Conservation (phyloP, 2,113 vertebrate species). For the Panthera tigris region DNA sequence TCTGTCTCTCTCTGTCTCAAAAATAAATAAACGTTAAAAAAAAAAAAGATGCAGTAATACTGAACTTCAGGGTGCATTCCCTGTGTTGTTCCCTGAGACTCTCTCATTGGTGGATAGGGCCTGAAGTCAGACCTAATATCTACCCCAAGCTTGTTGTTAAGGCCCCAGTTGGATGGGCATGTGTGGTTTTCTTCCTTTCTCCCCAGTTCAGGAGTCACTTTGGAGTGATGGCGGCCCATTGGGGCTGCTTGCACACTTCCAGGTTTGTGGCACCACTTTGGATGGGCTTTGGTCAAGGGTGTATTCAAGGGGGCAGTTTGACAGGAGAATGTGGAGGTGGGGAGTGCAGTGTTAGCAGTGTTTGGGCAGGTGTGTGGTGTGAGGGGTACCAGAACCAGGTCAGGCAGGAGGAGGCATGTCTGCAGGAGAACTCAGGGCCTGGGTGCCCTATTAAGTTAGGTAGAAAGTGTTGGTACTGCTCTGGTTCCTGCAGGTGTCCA, state of each 20-base stretch:
- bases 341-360: background rate
- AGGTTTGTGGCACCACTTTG: background rate
- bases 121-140: background rate
- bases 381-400: background rate
- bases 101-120: background rate
- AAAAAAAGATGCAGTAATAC: background rate
- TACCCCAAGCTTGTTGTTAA: background rate
- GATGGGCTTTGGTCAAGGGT: background rate
- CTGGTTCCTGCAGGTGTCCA: background rate
- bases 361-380: background rate
- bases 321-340: background rate
- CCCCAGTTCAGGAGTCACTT: background rate
- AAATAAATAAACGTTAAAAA: no score
- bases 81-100: background rate
- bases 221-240: background rate
- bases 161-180: background rate
- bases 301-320: background rate
- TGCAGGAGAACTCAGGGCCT: background rate
- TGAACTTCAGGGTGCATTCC: background rate
- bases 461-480: background rate
- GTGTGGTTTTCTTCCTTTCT: background rate
- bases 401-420: background rate
- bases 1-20: no score
- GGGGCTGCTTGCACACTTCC: background rate
- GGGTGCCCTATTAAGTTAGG: background rate